Evolutionary conservation across 2,797 vertebrate species (phyloP).

Genomic region (Gorsachius magnificus): DNA sequence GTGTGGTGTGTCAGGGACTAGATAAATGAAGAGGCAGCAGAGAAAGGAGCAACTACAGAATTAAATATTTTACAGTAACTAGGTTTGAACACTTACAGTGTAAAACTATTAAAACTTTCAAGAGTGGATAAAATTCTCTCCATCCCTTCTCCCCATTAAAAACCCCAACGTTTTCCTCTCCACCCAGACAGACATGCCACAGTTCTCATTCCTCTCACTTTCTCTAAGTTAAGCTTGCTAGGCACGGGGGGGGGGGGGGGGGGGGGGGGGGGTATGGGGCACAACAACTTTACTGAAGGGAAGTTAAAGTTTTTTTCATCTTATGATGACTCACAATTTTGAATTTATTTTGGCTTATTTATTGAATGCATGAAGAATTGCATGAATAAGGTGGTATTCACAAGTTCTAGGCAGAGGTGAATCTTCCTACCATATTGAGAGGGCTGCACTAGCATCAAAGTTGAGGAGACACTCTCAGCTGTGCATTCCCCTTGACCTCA

Average conservation of each 20-base stretch:
- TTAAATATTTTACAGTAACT: background rate
- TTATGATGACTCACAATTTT: background rate
- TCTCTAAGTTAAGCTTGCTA: background rate
- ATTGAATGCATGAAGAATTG: background rate
- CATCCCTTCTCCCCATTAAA: background rate
- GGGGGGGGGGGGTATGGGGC: no score
- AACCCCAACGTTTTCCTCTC: background rate
- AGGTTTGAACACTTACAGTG: background rate
- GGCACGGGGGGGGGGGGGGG: fast-evolving
- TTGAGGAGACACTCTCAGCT: background rate
- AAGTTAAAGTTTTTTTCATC: background rate
- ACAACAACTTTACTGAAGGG: background rate
- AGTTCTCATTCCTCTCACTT: background rate
- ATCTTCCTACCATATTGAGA: background rate
- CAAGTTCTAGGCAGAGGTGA: background rate
- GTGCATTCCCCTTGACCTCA: background rate
- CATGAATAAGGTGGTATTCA: background rate
- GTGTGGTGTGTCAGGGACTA: background rate
- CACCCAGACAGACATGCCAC: background rate
- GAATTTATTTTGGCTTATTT: background rate
- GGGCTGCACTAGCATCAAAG: background rate
- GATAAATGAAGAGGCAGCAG: background rate
- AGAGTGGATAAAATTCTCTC: background rate
- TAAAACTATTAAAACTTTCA: background rate
- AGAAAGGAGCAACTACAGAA: background rate